Evolutionary conservation across 1,140 invertebrate species (phyloP).

Genomic region (Helicoverpa zea): DNA sequence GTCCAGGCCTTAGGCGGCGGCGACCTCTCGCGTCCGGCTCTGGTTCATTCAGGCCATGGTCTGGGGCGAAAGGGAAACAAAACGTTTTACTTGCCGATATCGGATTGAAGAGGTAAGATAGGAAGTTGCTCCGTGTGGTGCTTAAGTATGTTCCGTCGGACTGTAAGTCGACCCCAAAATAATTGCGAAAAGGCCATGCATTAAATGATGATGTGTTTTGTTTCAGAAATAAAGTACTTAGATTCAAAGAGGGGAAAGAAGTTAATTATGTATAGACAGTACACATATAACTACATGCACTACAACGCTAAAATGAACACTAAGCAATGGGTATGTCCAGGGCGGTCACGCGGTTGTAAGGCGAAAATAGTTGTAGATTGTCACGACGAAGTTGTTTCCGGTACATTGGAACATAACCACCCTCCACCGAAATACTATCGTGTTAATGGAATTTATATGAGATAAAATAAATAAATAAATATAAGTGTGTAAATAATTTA

Average conservation of each 20-base stretch:
- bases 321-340: slow-evolving; percentile 62
- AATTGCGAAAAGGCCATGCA: too few relatives aligned
- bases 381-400: background rate
- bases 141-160: too few relatives aligned
- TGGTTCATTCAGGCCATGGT: too few relatives aligned
- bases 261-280: background rate
- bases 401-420: background rate
- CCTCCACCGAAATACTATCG: background rate
- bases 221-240: background rate
- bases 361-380: slow-evolving; percentile 48
- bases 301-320: slow-evolving; percentile 27
- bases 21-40: too few relatives aligned
- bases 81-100: too few relatives aligned
- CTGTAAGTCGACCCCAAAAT: too few relatives aligned
- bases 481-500: background rate
- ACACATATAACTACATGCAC: slow-evolving; percentile 4
- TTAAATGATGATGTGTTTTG: background rate
- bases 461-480: too few relatives aligned
- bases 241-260: background rate
- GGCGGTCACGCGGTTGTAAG: slow-evolving; percentile 59
- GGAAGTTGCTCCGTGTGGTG: too few relatives aligned
- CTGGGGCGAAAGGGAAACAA: too few relatives aligned
- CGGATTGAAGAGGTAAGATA: too few relatives aligned
- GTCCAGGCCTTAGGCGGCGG: too few relatives aligned
- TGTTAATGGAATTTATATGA: background rate